These are phyloP conservation scores for Paralinhomoeus sp. DNA, from an alignment of 2,888 invertebrate species.

Conservation along the genomic window DNA sequence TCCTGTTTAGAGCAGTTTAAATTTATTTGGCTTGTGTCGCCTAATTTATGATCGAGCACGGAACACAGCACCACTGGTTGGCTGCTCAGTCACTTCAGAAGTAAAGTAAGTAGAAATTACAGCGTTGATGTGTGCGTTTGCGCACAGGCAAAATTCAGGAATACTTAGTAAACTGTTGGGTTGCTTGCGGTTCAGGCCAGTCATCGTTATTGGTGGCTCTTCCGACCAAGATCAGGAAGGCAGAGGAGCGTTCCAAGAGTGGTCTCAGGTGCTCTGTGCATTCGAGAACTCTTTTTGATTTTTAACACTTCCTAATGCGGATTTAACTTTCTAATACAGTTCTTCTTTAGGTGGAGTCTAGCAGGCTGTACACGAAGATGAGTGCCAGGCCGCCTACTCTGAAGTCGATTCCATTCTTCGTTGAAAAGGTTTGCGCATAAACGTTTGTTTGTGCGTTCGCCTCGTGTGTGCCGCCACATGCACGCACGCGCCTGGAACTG, in stretches of 20 bases:
- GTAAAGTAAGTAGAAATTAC: no score
- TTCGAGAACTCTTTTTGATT: no score
- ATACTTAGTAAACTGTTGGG: no score
- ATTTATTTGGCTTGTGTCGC: neutral
- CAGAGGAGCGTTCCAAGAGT: conserved; percentile 87
- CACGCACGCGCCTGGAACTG: no score
- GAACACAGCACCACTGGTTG: neutral
- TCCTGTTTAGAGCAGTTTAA: no score
- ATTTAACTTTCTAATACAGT: neutral
- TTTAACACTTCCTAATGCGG: neutral
- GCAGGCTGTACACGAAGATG: conserved; percentile 72
- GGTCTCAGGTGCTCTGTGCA: conserved; percentile 44
- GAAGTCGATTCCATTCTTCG: conserved; percentile 57
- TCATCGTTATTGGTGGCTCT: conserved; percentile 73
- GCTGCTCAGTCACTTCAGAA: no score
- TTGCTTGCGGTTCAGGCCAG: conserved; percentile 38
- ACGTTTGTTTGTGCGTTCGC: no score
- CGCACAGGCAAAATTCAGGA: no score
- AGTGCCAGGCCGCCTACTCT: conserved; percentile 61
- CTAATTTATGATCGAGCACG: neutral
- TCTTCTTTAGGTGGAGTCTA: conserved; percentile 43
- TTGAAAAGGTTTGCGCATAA: conserved; percentile 42
- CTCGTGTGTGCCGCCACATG: no score
- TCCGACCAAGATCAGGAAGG: conserved; percentile 75
- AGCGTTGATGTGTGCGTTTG: no score